A percentile compares a stretch with the other conserved stretches of the same genome.
Evolutionary conservation across 2,113 vertebrate genomes (phyloP).

Genomic region (Recurvirostra avosetta): DNA sequence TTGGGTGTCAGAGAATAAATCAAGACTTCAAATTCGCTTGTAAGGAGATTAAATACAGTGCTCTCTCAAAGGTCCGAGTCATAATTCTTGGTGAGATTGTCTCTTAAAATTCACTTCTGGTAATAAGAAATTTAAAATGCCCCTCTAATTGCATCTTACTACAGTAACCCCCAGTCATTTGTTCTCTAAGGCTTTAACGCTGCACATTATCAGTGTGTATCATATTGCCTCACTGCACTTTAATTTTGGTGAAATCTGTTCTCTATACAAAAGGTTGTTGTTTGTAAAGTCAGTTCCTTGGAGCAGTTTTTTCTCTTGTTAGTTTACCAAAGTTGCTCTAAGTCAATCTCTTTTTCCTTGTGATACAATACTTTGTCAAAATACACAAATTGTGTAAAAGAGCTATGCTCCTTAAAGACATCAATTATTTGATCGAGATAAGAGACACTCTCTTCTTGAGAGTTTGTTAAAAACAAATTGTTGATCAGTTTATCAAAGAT

Average conservation of each 20-base stretch:
- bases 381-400: neutral
- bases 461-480: neutral
- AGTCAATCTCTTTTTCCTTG: neutral
- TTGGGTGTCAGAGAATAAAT: constrained; percentile 15
- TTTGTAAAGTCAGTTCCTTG: neutral
- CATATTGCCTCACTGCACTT: neutral
- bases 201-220: neutral
- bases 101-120: neutral
- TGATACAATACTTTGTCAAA: neutral
- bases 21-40: neutral
- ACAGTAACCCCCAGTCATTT: neutral
- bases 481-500: neutral
- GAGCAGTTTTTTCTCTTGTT: neutral
- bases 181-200: neutral
- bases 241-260: neutral
- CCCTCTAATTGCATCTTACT: neutral
- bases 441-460: neutral
- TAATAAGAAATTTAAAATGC: neutral
- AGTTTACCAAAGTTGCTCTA: neutral
- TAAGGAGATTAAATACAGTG: neutral
- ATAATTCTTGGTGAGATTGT: neutral
- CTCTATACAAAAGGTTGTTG: neutral
- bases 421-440: neutral
- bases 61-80: neutral
- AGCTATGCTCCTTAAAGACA: neutral